A percentile compares a stretch with the other conserved stretches of the same genome.
phyloP scores from a whole-genome alignment of 1,140 invertebrate species.

The Leptonema lineaticorne region DNA sequence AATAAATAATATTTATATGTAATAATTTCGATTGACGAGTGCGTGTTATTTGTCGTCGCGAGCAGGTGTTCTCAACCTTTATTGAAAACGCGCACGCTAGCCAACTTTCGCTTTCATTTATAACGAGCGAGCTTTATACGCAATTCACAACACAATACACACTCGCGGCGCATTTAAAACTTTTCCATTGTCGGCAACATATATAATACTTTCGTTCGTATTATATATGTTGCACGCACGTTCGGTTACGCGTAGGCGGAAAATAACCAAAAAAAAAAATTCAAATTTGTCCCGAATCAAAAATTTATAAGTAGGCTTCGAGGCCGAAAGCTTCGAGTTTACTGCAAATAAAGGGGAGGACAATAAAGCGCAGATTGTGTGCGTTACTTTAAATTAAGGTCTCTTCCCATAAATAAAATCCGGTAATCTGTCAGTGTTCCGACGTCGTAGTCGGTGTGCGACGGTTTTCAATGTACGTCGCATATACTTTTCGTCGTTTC shows the following conservation, averaged over 20 bases:
- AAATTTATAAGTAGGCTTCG: conserved; percentile 1
- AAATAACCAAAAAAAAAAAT: neutral
- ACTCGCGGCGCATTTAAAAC: no score
- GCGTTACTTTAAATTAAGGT: conserved; percentile 34
- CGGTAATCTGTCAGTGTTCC: conserved; percentile 36
- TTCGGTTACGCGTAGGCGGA: no score
- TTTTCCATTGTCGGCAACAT: no score
- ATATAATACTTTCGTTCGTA: no score
- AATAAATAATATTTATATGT: neutral
- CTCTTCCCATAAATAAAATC: conserved; percentile 36
- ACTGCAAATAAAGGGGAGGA: conserved; percentile 25
- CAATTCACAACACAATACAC: no score
- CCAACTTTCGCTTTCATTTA: neutral
- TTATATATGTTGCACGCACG: no score
- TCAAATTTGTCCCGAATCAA: neutral
- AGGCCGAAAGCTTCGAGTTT: conserved; percentile 7
- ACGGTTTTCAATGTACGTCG: no score
- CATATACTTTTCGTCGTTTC: no score
- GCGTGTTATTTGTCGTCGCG: neutral
- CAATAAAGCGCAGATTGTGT: conserved; percentile 29
- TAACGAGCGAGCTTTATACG: no score
- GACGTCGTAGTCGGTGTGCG: no score
- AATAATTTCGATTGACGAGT: neutral
- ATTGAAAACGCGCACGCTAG: conserved; percentile 7
- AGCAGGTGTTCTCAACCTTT: conserved; percentile 21